These are phyloP conservation scores for Ophioninae sp. DNA, from an alignment of 2,888 invertebrate genomes.

Conservation along the genomic window DNA sequence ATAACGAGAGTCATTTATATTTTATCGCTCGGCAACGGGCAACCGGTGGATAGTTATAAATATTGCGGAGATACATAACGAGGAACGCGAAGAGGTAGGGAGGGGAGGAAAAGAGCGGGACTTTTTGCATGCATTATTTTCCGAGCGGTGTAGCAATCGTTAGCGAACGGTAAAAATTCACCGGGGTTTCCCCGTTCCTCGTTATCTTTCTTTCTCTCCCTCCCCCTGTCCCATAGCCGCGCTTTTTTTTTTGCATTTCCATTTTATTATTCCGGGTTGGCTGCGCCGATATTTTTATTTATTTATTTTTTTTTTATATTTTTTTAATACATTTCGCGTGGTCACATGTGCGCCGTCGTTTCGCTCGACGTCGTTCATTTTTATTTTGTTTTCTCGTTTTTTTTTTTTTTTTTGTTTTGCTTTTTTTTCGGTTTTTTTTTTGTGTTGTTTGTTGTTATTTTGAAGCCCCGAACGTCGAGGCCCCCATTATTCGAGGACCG, in stretches of 20 bases:
- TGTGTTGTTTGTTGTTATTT: no score
- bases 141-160: slow-evolving; percentile 55
- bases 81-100: slow-evolving; percentile 28
- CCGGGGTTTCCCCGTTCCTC: slow-evolving; percentile 17
- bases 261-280: slow-evolving; percentile 50
- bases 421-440: no score
- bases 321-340: not conserved
- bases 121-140: slow-evolving; percentile 60
- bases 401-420: no score
- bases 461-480: no score
- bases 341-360: slow-evolving; percentile 15
- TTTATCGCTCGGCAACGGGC: slow-evolving; percentile 54
- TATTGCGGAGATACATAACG: slow-evolving; percentile 50
- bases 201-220: slow-evolving; percentile 46
- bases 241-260: slow-evolving; percentile 48
- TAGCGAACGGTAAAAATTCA: slow-evolving; percentile 57
- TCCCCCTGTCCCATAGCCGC: not conserved
- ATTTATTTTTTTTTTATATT: slow-evolving; percentile 3
- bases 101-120: not conserved
- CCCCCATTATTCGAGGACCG: not conserved
- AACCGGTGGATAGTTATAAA: slow-evolving; percentile 57
- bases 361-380: no score
- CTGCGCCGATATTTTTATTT: slow-evolving; percentile 3
- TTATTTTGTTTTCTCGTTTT: no score
- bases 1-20: slow-evolving; percentile 61